Evolutionary conservation across 2,797 vertebrate genomes (phyloP).

Genomic region (Sebastes taczanowskii): DNA sequence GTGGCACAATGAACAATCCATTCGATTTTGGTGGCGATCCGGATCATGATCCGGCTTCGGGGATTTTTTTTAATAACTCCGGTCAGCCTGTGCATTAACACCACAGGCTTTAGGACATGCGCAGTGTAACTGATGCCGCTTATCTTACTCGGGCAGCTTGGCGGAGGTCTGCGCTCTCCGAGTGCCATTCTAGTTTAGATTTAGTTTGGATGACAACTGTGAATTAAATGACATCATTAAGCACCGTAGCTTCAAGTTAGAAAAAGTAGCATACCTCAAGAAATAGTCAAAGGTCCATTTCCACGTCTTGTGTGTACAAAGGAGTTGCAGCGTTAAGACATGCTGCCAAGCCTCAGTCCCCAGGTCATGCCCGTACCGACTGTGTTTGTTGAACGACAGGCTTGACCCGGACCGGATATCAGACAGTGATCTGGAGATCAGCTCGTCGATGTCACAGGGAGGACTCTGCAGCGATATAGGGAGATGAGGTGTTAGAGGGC

Average conservation of each 20-base stretch:
- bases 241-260: neutral
- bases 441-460: slow-evolving; percentile 82
- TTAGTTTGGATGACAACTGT: neutral
- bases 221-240: neutral
- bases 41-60: too few species aligned
- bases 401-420: slow-evolving; percentile 83
- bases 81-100: too few species aligned
- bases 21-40: too few species aligned
- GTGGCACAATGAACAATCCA: too few species aligned
- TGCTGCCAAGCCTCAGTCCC: slow-evolving; percentile 87
- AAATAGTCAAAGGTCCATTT: slow-evolving; percentile 91
- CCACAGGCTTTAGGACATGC: too few species aligned
- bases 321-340: slow-evolving; percentile 88
- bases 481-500: slow-evolving; percentile 17
- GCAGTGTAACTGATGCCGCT: too few species aligned
- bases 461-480: slow-evolving; percentile 78
- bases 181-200: neutral
- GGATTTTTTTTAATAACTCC: too few species aligned
- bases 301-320: slow-evolving; percentile 91
- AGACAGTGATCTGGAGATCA: slow-evolving; percentile 86
- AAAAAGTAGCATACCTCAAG: slow-evolving; percentile 79
- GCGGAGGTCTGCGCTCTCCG: too few species aligned
- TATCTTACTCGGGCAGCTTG: too few species aligned
- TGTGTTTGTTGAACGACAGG: slow-evolving; percentile 83
- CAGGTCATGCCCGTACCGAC: slow-evolving; percentile 87